Percentiles rank a stretch among this genome's conserved stretches.
These are phyloP conservation scores for Enoplosus armatus DNA, from an alignment of 2,797 vertebrate species.

Conservation along the genomic window DNA sequence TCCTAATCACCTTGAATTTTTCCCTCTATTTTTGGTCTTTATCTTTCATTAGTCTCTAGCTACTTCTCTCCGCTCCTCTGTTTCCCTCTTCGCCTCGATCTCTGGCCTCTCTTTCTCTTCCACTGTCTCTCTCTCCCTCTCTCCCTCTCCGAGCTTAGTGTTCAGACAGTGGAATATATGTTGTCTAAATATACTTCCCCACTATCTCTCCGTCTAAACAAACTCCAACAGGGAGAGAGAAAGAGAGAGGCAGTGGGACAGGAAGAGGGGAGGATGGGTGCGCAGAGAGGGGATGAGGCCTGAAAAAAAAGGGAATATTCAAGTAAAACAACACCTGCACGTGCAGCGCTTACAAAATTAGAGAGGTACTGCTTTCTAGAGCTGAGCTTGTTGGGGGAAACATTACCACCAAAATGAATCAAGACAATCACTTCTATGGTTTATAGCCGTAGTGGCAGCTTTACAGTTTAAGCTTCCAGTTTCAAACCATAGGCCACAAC, in stretches of 20 bases:
- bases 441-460: conserved; percentile 41
- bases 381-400: conserved; percentile 17
- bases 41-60: conserved; percentile 12
- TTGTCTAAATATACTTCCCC: conserved; percentile 85
- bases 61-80: conserved; percentile 9
- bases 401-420: conserved; percentile 31
- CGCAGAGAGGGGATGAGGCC: conserved; percentile 60
- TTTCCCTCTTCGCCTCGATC: conserved; percentile 45
- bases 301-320: conserved; percentile 61
- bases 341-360: conserved; percentile 46
- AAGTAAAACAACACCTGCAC: conserved; percentile 79
- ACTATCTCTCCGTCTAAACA: conserved; percentile 85
- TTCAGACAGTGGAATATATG: conserved; percentile 85
- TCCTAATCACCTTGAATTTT: conserved; percentile 23
- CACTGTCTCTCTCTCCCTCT: conserved; percentile 39
- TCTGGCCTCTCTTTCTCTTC: conserved; percentile 38
- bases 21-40: conserved; percentile 1
- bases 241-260: conserved; percentile 78
- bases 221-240: conserved; percentile 78
- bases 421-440: conserved; percentile 39
- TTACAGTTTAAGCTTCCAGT: conserved; percentile 49
- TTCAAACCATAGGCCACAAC: conserved; percentile 39
- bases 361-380: conserved; percentile 29
- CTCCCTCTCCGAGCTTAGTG: conserved; percentile 77
- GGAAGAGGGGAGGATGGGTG: conserved; percentile 75